Conservation (phyloP, 1,140 invertebrate genomes). For the Papilio xuthus region DNA sequence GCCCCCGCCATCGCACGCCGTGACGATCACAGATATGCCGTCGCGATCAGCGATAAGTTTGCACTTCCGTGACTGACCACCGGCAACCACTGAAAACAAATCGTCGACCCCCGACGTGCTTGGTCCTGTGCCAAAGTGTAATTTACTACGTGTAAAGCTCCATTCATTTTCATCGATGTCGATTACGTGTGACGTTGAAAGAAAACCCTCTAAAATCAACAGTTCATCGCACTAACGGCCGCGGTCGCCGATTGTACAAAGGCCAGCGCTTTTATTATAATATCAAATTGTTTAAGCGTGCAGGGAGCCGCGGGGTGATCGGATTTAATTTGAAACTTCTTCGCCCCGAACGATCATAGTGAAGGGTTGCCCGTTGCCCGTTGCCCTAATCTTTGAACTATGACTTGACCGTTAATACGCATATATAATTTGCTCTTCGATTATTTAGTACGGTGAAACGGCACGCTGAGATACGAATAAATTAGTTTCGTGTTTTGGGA, state of each 20-base stretch:
- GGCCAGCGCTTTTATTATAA: conserved; percentile 65
- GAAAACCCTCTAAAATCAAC: conserved; percentile 23
- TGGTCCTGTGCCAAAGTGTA: conserved; percentile 39
- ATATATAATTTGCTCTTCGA: conserved; percentile 81
- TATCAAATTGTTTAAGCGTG: conserved; percentile 70
- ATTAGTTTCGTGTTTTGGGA: conserved; percentile 80
- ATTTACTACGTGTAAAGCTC: conserved; percentile 33
- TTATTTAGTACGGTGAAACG: conserved; percentile 73
- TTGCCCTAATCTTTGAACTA: conserved; percentile 81
- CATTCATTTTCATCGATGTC: conserved; percentile 30
- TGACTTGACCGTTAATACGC: conserved; percentile 81
- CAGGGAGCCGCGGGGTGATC: conserved; percentile 59
- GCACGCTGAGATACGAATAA: conserved; percentile 76
- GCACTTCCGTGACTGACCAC: conserved; percentile 57
- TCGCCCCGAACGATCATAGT: conserved; percentile 66
- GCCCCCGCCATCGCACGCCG: conserved; percentile 42
- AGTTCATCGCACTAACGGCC: conserved; percentile 36
- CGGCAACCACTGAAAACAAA: conserved; percentile 37
- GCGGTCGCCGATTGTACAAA: conserved; percentile 41
- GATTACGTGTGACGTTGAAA: conserved; percentile 9
- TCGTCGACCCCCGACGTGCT: conserved; percentile 12
- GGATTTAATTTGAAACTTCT: conserved; percentile 76
- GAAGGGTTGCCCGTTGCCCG: conserved; percentile 79
- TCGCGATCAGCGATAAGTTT: conserved; percentile 63
- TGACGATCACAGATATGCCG: conserved; percentile 62